phyloP scores from a whole-genome alignment of 1,140 invertebrate genomes.

The Drosophila funebris region DNA sequence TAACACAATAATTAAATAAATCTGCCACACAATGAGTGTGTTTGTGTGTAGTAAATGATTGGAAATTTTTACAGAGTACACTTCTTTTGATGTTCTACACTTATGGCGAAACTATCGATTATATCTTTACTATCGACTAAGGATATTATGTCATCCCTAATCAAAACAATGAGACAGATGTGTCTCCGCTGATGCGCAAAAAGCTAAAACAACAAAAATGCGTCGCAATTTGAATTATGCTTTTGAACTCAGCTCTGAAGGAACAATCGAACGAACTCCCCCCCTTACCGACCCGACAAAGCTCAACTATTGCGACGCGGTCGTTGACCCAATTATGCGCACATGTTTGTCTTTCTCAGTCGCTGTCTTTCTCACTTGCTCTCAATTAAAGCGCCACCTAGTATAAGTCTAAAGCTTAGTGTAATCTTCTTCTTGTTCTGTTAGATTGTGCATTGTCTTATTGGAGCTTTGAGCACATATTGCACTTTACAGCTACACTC shows the following conservation, averaged over 20 bases:
- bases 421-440: conserved; percentile 5
- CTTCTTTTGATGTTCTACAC: no score
- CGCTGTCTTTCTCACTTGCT: conserved; percentile 24
- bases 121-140: neutral
- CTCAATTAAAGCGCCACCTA: conserved; percentile 20
- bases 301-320: conserved; percentile 68
- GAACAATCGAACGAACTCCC: conserved; percentile 1
- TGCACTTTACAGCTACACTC: conserved; percentile 24
- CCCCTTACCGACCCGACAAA: neutral
- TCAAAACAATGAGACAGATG: conserved; percentile 6
- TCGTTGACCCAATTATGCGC: conserved; percentile 76
- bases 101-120: neutral
- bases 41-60: neutral
- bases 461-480: conserved; percentile 20
- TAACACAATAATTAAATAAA: conserved; percentile 21
- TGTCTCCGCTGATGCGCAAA: conserved; percentile 36
- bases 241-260: conserved; percentile 32
- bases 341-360: conserved; percentile 47
- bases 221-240: conserved; percentile 51
- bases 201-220: conserved; percentile 35
- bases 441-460: conserved; percentile 18
- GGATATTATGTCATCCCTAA: conserved; percentile 3
- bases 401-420: neutral
- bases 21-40: conserved; percentile 35
- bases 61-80: neutral